These are phyloP conservation scores for Rotaria socialis DNA, from an alignment of 2,888 invertebrate genomes.

Conservation along the genomic window DNA sequence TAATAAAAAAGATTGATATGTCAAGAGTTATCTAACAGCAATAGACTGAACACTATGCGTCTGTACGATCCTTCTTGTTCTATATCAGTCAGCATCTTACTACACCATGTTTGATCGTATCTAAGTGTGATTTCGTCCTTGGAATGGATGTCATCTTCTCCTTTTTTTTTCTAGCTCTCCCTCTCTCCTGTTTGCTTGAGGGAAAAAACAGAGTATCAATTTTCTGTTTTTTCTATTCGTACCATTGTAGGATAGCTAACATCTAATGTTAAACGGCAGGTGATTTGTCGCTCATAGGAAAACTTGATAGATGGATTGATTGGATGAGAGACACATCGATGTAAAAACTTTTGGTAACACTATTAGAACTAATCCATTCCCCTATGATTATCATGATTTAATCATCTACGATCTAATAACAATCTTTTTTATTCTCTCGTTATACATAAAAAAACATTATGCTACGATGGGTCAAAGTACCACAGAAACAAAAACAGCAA, in stretches of 20 bases:
- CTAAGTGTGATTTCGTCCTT: constrained; percentile 6
- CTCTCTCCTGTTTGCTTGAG: neutral
- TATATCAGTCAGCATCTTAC: neutral
- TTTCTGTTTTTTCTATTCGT: neutral
- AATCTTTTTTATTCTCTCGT: neutral
- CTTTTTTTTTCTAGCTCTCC: neutral
- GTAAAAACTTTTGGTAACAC: neutral
- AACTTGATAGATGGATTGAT: constrained; percentile 2
- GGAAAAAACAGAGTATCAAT: neutral
- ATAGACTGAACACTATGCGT: neutral
- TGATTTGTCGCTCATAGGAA: neutral
- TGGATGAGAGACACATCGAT: neutral
- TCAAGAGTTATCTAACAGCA: constrained; percentile 2
- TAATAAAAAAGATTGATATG: neutral
- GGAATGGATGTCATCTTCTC: neutral
- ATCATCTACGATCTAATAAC: neutral
- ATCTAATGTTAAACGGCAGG: constrained; percentile 16
- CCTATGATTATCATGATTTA: neutral
- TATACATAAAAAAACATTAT: neutral
- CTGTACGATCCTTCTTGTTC: neutral
- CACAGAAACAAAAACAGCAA: too few relatives aligned
- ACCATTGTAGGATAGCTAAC: neutral
- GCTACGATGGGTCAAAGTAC: neutral
- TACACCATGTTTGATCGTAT: neutral
- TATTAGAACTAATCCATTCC: neutral